phyloP scores from a whole-genome alignment of 2,888 invertebrate species.

The Invenusta paracnida region DNA sequence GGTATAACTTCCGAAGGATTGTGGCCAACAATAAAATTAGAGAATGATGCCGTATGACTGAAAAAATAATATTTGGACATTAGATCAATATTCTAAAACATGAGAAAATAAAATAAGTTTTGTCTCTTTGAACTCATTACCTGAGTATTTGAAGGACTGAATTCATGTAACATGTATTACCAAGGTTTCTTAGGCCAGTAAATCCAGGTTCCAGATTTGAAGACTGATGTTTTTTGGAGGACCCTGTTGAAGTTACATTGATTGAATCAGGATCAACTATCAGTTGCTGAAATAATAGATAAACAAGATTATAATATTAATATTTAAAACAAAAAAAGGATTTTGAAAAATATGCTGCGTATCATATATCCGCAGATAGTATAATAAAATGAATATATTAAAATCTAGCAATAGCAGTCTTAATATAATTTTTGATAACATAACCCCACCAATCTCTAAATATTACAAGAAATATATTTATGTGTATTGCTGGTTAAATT shows the following conservation, averaged over 20 bases:
- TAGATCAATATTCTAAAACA: conserved; percentile 43
- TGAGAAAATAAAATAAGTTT: no score
- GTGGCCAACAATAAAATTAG: conserved; percentile 24
- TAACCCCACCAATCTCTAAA: no score
- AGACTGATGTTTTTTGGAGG: background rate
- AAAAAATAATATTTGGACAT: conserved; percentile 37
- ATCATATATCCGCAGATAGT: no score
- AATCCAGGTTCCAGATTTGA: conserved; percentile 51
- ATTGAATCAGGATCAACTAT: background rate
- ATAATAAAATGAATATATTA: no score
- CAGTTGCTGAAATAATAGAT: background rate
- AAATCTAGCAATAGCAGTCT: no score
- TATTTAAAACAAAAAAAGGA: no score
- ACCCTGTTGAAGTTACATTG: background rate
- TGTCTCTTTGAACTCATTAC: no score
- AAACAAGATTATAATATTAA: no score
- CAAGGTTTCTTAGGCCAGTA: conserved; percentile 59
- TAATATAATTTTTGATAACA: no score
- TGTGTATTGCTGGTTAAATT: no score
- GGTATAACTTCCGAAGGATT: conserved; percentile 46
- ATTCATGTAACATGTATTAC: conserved; percentile 61
- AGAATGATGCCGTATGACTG: conserved; percentile 33
- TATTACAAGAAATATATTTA: no score
- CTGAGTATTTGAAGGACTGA: conserved; percentile 58
- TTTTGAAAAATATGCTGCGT: no score